phyloP scores from a whole-genome alignment of 2,797 vertebrate species.

The Spondyliosoma cantharus region DNA sequence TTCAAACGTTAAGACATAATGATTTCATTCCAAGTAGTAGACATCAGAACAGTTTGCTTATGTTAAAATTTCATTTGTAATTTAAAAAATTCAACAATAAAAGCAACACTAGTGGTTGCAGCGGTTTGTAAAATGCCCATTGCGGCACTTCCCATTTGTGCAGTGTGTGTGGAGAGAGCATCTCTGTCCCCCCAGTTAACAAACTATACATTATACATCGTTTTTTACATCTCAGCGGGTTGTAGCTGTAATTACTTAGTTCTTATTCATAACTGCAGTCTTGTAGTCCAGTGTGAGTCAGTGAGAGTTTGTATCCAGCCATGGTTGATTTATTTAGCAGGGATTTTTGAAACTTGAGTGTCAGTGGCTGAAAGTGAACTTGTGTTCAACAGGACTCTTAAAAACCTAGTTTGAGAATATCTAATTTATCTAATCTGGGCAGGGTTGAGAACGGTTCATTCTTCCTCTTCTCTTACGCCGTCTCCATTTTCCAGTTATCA shows the following conservation, averaged over 20 bases:
- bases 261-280: constrained; percentile 2
- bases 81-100: constrained; percentile 64
- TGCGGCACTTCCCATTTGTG: constrained; percentile 51
- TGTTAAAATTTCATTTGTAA: constrained; percentile 52
- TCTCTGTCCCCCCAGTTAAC: constrained; percentile 33
- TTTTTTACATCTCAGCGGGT: constrained; percentile 35
- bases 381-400: constrained; percentile 18
- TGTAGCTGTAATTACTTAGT: constrained; percentile 18
- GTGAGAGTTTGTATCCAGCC: constrained; percentile 26
- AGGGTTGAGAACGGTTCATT: constrained; percentile 9
- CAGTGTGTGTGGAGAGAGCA: constrained; percentile 31
- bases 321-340: constrained; percentile 1
- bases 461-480: constrained; percentile 11
- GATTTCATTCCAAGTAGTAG: constrained; percentile 67
- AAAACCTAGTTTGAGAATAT: constrained; percentile 3
- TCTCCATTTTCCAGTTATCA: constrained; percentile 16
- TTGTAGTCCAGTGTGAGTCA: constrained; percentile 32
- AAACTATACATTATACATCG: constrained; percentile 46
- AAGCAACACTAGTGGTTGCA: constrained; percentile 67
- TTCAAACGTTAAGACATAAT: constrained; percentile 63
- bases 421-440: constrained; percentile 9
- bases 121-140: constrained; percentile 55
- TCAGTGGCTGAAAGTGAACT: background rate
- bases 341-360: constrained; percentile 1
- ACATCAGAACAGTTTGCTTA: constrained; percentile 48